phyloP scores from a whole-genome alignment of 2,113 vertebrate species.

The Ptilorrhoa leucosticta region DNA sequence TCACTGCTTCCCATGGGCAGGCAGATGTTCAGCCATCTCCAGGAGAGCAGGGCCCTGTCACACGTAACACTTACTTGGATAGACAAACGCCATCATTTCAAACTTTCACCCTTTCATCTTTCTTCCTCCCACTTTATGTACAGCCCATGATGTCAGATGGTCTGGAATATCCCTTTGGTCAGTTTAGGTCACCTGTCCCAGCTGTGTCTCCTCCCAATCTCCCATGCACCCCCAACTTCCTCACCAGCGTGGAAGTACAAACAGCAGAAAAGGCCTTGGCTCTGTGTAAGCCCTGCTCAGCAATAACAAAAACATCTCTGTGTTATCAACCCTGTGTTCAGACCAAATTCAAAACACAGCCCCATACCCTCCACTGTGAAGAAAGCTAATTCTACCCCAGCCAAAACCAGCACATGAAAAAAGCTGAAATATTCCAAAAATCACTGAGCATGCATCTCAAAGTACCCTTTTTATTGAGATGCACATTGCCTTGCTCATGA shows the following conservation, averaged over 20 bases:
- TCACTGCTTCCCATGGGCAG: not conserved
- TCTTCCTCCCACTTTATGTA: not conserved
- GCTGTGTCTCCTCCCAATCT: not conserved
- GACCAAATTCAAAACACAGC: not conserved
- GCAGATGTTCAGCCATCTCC: not conserved
- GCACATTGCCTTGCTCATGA: not conserved
- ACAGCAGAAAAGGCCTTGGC: not conserved
- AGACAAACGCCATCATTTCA: not conserved
- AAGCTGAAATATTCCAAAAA: not conserved
- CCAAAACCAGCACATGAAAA: not conserved
- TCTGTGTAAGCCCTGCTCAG: not conserved
- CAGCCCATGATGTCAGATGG: accelerated
- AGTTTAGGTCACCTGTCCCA: not conserved
- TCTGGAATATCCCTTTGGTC: not conserved
- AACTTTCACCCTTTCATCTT: not conserved
- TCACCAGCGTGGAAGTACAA: accelerated
- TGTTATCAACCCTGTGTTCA: not conserved
- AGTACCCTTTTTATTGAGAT: not conserved
- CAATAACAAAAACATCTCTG: not conserved
- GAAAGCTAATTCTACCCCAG: not conserved
- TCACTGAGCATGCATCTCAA: not conserved
- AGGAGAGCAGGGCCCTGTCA: not conserved
- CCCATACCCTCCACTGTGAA: not conserved
- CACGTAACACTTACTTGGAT: accelerated
- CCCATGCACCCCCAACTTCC: accelerated